Conservation (phyloP, 2,113 vertebrate species). For the Tragulus kanchil region DNA sequence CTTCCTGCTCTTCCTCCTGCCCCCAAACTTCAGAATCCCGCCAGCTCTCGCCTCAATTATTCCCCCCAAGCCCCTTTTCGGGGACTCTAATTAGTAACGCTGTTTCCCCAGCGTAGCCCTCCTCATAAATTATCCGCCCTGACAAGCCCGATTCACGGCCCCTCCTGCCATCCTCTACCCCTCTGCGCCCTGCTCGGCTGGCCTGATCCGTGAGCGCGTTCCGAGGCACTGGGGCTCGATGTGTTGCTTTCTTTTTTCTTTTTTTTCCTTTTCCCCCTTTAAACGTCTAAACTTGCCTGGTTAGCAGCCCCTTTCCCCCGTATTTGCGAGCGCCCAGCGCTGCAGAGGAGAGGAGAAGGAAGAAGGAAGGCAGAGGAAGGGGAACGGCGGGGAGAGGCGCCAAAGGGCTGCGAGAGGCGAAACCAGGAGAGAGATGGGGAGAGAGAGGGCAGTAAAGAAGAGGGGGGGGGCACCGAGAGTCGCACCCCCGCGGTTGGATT, state of each 20-base stretch:
- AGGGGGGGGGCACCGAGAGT: slow-evolving; percentile 29
- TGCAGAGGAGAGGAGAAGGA: neutral
- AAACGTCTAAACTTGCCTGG: slow-evolving; percentile 57
- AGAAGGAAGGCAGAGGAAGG: slow-evolving; percentile 55
- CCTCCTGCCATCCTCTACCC: slow-evolving; percentile 73
- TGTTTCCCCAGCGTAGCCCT: slow-evolving; percentile 78
- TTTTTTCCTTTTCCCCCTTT: slow-evolving; percentile 65
- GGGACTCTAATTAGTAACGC: slow-evolving; percentile 82
- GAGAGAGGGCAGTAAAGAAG: slow-evolving; percentile 53
- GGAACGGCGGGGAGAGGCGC: slow-evolving; percentile 39
- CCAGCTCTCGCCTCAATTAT: slow-evolving; percentile 57
- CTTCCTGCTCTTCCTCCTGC: neutral
- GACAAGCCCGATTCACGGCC: slow-evolving; percentile 81
- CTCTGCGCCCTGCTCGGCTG: slow-evolving; percentile 65
- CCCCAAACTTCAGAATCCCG: slow-evolving; percentile 73
- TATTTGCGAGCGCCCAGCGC: neutral
- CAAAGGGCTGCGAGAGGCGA: slow-evolving; percentile 40
- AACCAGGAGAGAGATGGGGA: slow-evolving; percentile 16
- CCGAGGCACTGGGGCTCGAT: slow-evolving; percentile 61
- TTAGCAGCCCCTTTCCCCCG: neutral
- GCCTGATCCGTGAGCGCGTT: slow-evolving; percentile 55
- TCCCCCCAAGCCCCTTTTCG: slow-evolving; percentile 70
- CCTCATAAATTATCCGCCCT: slow-evolving; percentile 82
- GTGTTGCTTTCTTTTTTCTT: slow-evolving; percentile 60
- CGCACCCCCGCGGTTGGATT: slow-evolving; percentile 63